These are phyloP conservation scores for Micrasema longulum DNA, from an alignment of 1,140 invertebrate genomes.

Conservation along the genomic window DNA sequence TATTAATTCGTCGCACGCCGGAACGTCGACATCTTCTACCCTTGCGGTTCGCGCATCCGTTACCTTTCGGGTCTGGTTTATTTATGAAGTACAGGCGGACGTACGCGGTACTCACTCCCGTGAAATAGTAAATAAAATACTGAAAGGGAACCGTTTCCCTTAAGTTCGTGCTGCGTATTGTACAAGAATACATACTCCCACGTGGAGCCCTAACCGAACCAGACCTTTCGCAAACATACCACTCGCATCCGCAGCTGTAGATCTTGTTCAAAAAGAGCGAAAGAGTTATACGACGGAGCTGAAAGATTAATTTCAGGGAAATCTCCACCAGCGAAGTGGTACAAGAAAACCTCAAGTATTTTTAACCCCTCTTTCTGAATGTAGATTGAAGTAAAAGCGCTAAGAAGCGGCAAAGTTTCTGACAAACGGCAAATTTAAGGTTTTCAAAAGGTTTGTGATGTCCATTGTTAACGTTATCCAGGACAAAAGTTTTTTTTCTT, in stretches of 20 bases:
- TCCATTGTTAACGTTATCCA: neutral
- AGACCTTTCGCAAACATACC: neutral
- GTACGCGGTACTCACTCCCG: slow-evolving; percentile 9
- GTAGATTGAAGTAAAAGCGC: neutral
- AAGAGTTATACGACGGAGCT: too few relatives aligned
- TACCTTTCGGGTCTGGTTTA: slow-evolving; percentile 35
- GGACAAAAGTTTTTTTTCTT: slow-evolving; percentile 5
- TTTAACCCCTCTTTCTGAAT: too few relatives aligned
- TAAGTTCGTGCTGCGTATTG: slow-evolving; percentile 2
- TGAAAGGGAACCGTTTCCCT: slow-evolving; percentile 18
- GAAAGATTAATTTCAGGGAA: too few relatives aligned
- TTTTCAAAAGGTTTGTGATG: neutral
- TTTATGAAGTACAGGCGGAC: slow-evolving; percentile 33
- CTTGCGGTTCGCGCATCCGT: slow-evolving; percentile 15
- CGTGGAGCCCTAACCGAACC: neutral
- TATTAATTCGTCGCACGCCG: slow-evolving; percentile 6
- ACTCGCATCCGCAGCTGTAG: neutral
- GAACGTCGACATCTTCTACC: slow-evolving; percentile 23
- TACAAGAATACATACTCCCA: too few relatives aligned
- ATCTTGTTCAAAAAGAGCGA: neutral
- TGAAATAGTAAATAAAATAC: slow-evolving; percentile 31
- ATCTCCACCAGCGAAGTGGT: slow-evolving; percentile 2
- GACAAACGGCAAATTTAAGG: slow-evolving; percentile 2
- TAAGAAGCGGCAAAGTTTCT: neutral
- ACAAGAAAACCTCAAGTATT: neutral